Percentiles rank a stretch among this genome's conserved stretches.
Conservation (phyloP, 2,113 vertebrate genomes). For the Anarrhichthys ocellatus region DNA sequence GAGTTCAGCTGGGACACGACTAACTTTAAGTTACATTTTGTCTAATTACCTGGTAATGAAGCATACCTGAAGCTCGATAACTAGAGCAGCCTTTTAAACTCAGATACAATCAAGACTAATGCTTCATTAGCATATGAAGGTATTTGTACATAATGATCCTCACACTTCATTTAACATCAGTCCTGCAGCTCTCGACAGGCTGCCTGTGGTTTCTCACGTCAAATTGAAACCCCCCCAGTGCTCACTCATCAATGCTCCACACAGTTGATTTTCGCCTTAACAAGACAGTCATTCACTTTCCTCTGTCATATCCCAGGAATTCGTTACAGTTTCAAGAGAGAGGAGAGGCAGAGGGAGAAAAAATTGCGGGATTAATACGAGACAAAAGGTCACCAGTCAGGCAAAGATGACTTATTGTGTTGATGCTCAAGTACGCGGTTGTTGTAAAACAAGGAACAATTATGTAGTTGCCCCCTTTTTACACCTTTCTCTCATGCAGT, state of each 20-base stretch:
- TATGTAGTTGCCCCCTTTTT: neutral
- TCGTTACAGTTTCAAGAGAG: neutral
- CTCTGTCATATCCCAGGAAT: neutral
- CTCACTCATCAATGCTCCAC: neutral
- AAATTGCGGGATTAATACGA: neutral
- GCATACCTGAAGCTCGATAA: constrained; percentile 47
- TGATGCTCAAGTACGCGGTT: neutral
- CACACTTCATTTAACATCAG: constrained; percentile 38
- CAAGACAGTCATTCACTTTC: neutral
- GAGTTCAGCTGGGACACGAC: constrained; percentile 23
- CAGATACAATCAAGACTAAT: constrained; percentile 71
- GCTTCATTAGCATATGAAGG: constrained; percentile 63
- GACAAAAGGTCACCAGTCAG: neutral
- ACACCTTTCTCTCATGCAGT: neutral
- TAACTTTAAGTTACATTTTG: neutral
- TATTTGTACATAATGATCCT: constrained; percentile 22
- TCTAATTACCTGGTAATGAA: constrained; percentile 10
- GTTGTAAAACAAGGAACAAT: neutral
- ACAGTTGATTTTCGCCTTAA: neutral
- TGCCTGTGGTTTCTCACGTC: constrained; percentile 2
- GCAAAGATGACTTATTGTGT: neutral
- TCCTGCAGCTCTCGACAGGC: neutral
- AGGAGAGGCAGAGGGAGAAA: neutral
- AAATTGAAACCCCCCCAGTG: neutral
- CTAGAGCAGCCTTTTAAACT: constrained; percentile 54